phyloP scores from a whole-genome alignment of 2,113 vertebrate genomes.

The Dicerorhinus sumatrensis region DNA sequence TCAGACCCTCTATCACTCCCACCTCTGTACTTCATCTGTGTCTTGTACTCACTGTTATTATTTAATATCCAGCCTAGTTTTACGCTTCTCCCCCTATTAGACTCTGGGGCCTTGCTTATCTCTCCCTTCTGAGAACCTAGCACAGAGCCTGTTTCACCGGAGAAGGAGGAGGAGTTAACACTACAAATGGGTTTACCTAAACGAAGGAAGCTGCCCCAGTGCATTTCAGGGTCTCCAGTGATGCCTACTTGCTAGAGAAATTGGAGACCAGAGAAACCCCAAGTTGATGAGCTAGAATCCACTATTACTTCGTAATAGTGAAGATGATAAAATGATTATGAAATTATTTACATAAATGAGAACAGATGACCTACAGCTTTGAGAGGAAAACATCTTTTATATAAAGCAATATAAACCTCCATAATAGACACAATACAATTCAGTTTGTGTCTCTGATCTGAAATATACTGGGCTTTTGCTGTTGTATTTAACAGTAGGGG shows the following conservation, averaged over 20 bases:
- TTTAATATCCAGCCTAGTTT: background rate
- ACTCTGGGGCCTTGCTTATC: background rate
- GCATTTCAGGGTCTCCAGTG: background rate
- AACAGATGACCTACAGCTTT: background rate
- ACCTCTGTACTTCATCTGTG: background rate
- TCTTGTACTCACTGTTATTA: background rate
- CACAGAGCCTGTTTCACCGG: background rate
- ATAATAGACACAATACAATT: background rate
- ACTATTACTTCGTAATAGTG: background rate
- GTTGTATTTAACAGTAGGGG: background rate
- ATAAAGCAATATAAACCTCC: background rate
- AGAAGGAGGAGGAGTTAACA: background rate
- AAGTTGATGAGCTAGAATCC: background rate
- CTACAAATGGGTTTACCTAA: background rate
- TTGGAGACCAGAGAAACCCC: background rate
- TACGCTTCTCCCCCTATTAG: background rate
- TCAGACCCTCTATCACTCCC: fast-evolving
- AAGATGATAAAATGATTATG: background rate
- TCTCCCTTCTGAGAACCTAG: background rate
- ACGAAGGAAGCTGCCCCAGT: background rate
- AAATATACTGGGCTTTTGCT: background rate
- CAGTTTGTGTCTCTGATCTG: background rate
- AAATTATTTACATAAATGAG: background rate
- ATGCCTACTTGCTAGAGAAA: background rate
- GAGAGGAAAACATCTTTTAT: background rate